Conservation (phyloP, 2,888 invertebrate genomes). For the Chalcis sispes region DNA sequence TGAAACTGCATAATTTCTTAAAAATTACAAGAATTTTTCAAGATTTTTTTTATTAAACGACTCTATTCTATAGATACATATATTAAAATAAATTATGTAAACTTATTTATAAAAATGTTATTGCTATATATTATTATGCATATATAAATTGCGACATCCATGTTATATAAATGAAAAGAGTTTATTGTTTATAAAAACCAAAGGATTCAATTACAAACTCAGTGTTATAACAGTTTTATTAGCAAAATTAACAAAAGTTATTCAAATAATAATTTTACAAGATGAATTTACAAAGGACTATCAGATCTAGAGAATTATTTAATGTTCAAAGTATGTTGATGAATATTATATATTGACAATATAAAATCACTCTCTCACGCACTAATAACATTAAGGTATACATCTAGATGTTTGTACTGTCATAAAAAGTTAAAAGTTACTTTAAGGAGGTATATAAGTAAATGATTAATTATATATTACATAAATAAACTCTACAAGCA, state of each 20-base stretch:
- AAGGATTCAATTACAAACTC: constrained; percentile 17
- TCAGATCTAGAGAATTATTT: constrained; percentile 18
- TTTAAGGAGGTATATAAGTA: too few relatives aligned
- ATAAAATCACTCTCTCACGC: constrained; percentile 22
- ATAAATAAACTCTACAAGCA: too few relatives aligned
- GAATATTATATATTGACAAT: constrained; percentile 51
- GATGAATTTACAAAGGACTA: constrained; percentile 4
- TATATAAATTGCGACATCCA: not conserved
- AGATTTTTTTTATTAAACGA: constrained; percentile 1
- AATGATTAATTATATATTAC: too few relatives aligned
- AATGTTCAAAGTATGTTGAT: constrained; percentile 34
- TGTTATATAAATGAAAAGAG: constrained; percentile 21
- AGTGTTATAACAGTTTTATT: constrained; percentile 1
- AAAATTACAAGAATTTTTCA: constrained; percentile 8
- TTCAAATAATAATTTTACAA: not conserved
- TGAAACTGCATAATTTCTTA: constrained; percentile 19
- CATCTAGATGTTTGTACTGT: constrained; percentile 29
- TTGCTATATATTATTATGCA: constrained; percentile 24
- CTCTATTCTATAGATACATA: constrained; percentile 20
- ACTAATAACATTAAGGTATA: constrained; percentile 11
- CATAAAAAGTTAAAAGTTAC: constrained; percentile 9
- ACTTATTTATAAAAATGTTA: constrained; percentile 39
- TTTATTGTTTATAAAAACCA: constrained; percentile 33
- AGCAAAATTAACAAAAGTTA: not conserved
- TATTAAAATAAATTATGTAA: constrained; percentile 35